Evolutionary conservation across 2,113 vertebrate genomes (phyloP).

Genomic region (Passer montanus): DNA sequence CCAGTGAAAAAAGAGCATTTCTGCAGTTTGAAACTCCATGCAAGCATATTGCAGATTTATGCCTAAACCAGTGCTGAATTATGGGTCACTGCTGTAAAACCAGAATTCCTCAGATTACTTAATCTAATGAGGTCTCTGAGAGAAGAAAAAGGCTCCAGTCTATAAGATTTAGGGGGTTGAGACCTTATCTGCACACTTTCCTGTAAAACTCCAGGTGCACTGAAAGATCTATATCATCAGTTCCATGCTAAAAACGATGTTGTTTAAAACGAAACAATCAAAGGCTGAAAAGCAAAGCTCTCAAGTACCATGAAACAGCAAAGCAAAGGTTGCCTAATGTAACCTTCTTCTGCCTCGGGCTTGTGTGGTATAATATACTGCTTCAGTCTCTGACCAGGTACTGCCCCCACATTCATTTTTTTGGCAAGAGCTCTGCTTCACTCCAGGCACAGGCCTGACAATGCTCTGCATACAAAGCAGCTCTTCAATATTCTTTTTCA

Average conservation of each 20-base stretch:
- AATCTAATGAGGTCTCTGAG: not conserved
- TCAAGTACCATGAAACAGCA: not conserved
- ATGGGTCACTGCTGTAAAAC: conserved; percentile 7
- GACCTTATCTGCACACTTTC: conserved; percentile 31
- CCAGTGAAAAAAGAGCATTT: not conserved
- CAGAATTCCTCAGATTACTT: conserved; percentile 30
- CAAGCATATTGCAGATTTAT: not conserved
- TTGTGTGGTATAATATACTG: not conserved
- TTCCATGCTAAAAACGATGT: conserved; percentile 2
- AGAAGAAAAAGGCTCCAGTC: conserved; percentile 4
- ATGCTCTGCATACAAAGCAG: conserved; percentile 46
- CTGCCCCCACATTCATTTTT: conserved; percentile 28
- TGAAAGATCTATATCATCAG: conserved; percentile 38
- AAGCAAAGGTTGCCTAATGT: conserved; percentile 40
- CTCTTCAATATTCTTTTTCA: conserved; percentile 61
- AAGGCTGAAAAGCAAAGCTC: conserved; percentile 29
- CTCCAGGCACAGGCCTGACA: not conserved
- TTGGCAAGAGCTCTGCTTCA: conserved; percentile 30
- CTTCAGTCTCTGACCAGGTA: conserved; percentile 38
- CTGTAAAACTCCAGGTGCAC: conserved; percentile 52
- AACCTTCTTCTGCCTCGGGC: conserved; percentile 11
- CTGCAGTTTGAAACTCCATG: not conserved
- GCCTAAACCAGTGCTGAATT: not conserved
- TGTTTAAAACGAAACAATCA: conserved; percentile 49
- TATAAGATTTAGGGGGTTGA: conserved; percentile 20